Evolutionary conservation across 2,888 invertebrate species (phyloP).

Genomic region (Zygothrica quintamaculata): DNA sequence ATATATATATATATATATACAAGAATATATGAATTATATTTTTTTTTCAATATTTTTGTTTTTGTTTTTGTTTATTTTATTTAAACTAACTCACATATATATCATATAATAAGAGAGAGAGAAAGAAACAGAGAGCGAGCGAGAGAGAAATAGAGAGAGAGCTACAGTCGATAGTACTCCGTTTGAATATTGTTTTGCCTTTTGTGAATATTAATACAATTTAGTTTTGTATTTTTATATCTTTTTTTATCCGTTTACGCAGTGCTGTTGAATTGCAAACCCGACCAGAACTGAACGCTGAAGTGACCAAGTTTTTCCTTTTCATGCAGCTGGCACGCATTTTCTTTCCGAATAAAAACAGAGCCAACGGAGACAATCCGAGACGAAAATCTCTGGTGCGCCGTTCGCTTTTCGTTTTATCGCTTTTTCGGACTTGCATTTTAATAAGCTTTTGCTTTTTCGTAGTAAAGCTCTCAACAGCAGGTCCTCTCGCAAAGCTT

Average conservation of each 20-base stretch:
- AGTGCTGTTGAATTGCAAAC: constrained; percentile 84
- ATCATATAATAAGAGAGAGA: constrained; percentile 22
- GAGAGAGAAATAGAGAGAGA: constrained; percentile 33
- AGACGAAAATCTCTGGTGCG: constrained; percentile 48
- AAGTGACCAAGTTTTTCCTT: constrained; percentile 78
- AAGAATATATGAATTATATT: background rate
- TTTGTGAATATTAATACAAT: constrained; percentile 25
- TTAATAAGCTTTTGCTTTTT: constrained; percentile 60
- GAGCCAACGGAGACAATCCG: constrained; percentile 23
- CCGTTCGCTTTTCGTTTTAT: constrained; percentile 65
- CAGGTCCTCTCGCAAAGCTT: constrained; percentile 60
- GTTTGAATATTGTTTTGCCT: constrained; percentile 47
- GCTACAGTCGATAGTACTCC: constrained; percentile 57
- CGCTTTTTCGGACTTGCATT: constrained; percentile 42
- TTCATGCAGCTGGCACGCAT: constrained; percentile 74
- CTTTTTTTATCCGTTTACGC: constrained; percentile 68
- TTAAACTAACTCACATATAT: constrained; percentile 18
- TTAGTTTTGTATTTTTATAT: constrained; percentile 17
- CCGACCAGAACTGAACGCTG: constrained; percentile 84
- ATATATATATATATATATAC: background rate
- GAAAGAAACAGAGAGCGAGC: constrained; percentile 26
- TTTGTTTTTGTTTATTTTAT: constrained; percentile 1
- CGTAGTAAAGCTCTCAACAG: constrained; percentile 50
- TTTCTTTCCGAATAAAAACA: constrained; percentile 49
- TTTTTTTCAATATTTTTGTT: background rate